Percentiles rank a stretch among this genome's conserved stretches.
Evolutionary conservation across 2,888 invertebrate genomes (phyloP).

Genomic region (Drosophila austrosaltans): DNA sequence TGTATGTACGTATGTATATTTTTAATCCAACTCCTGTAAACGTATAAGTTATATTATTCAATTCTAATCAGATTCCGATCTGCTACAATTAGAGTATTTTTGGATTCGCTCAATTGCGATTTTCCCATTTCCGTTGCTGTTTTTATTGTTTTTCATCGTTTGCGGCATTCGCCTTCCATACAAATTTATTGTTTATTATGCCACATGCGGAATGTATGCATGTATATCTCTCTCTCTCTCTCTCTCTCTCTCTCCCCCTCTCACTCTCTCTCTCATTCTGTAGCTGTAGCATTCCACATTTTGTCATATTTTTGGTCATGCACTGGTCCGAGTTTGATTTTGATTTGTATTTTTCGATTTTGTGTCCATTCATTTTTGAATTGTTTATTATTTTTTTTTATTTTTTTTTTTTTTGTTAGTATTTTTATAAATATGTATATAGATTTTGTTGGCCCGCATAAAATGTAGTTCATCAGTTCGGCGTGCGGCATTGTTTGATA

Average conservation of each 20-base stretch:
- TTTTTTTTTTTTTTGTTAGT: too few relatives aligned
- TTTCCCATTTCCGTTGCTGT: slow-evolving; percentile 5
- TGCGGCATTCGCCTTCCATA: slow-evolving; percentile 48
- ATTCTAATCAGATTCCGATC: neutral
- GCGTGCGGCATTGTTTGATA: slow-evolving; percentile 43
- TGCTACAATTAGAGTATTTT: slow-evolving; percentile 25
- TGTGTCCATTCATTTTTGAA: slow-evolving; percentile 1
- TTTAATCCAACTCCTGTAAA: too few relatives aligned
- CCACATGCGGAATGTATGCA: slow-evolving; percentile 28
- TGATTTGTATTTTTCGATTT: slow-evolving; percentile 67
- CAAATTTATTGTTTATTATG: slow-evolving; percentile 73
- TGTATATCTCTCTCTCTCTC: neutral
- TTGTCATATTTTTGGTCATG: slow-evolving; percentile 60
- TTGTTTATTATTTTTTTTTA: too few relatives aligned
- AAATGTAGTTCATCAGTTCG: slow-evolving; percentile 59
- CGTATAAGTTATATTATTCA: neutral
- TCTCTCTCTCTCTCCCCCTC: neutral
- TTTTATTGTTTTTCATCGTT: slow-evolving; percentile 1
- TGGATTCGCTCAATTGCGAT: slow-evolving; percentile 9
- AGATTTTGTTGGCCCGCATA: slow-evolving; percentile 57
- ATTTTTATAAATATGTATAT: slow-evolving; percentile 18
- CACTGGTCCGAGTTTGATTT: slow-evolving; percentile 48
- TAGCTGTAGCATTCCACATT: slow-evolving; percentile 12
- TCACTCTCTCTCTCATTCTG: neutral
- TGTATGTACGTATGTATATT: too few relatives aligned